Conservation (phyloP, 1,140 invertebrate genomes). For the Halictus rubicundus region DNA sequence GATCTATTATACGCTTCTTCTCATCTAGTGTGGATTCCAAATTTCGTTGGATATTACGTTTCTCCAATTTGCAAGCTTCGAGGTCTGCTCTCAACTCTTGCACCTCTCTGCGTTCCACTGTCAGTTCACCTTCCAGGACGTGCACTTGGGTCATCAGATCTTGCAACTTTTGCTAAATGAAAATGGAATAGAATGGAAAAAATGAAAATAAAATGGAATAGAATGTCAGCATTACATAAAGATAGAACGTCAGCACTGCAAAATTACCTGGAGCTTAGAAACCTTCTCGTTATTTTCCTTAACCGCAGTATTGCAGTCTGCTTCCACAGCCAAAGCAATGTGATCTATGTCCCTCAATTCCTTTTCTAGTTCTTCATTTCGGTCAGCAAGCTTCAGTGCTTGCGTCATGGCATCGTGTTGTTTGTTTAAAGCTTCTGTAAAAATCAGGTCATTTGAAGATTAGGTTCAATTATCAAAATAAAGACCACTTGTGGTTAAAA, state of each 20-base stretch:
- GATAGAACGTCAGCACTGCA: not conserved
- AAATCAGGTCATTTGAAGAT: not conserved
- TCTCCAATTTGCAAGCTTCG: conserved; percentile 79
- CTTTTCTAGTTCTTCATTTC: conserved; percentile 85
- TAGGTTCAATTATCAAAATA: not conserved
- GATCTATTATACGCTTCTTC: conserved; percentile 80
- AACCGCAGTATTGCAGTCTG: conserved; percentile 80
- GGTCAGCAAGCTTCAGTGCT: conserved; percentile 85
- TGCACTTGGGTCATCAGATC: conserved; percentile 77
- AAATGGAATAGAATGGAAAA: no score
- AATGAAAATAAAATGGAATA: not conserved
- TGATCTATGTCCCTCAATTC: conserved; percentile 85
- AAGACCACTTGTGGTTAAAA: no score
- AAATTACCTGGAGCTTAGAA: conserved; percentile 73
- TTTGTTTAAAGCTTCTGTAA: conserved; percentile 82
- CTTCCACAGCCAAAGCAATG: conserved; percentile 85
- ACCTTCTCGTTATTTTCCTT: conserved; percentile 77
- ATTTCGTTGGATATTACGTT: conserved; percentile 80
- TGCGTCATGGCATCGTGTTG: conserved; percentile 88
- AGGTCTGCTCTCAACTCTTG: conserved; percentile 80
- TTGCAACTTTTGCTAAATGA: conserved; percentile 79
- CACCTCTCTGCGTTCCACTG: conserved; percentile 76
- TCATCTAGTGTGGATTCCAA: conserved; percentile 83
- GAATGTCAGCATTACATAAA: not conserved
- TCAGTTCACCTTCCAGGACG: conserved; percentile 79